Conservation (phyloP, 2,888 invertebrate species). For the Thymelicus lineola region DNA sequence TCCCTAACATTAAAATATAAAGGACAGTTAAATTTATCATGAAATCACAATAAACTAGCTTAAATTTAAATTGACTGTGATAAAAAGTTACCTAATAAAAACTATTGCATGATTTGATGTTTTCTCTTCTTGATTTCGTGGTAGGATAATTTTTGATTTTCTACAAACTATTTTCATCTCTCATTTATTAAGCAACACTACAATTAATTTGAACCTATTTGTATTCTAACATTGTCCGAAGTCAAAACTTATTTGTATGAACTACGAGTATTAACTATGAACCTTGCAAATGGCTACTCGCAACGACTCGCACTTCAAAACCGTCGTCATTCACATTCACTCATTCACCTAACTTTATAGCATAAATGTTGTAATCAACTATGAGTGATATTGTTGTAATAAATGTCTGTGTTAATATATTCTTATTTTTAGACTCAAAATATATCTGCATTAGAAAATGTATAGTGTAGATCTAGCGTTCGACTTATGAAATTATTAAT, state of each 20-base stretch:
- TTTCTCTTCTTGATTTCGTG: slow-evolving; percentile 5
- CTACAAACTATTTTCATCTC: neutral
- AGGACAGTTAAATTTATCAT: slow-evolving; percentile 4
- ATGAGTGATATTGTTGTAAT: slow-evolving; percentile 62
- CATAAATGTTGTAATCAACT: slow-evolving; percentile 50
- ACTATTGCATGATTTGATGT: slow-evolving; percentile 23
- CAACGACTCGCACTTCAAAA: slow-evolving; percentile 54
- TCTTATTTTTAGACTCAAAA: slow-evolving; percentile 73
- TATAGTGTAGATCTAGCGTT: slow-evolving; percentile 56
- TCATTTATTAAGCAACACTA: neutral
- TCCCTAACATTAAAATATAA: neutral
- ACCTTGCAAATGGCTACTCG: slow-evolving; percentile 2
- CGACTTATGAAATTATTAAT: slow-evolving; percentile 44
- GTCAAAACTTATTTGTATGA: neutral
- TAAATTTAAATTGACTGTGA: slow-evolving; percentile 59
- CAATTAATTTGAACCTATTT: neutral
- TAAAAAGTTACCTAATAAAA: slow-evolving; percentile 61
- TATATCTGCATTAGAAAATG: slow-evolving; percentile 66
- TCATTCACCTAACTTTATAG: slow-evolving; percentile 38
- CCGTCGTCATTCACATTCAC: slow-evolving; percentile 52
- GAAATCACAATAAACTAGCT: slow-evolving; percentile 21
- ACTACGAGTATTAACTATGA: neutral
- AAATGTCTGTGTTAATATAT: slow-evolving; percentile 59
- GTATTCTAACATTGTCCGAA: neutral
- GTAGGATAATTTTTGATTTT: slow-evolving; percentile 5